Evolutionary conservation across 2,797 vertebrate genomes (phyloP).

Genomic region (Crax fasciolata): DNA sequence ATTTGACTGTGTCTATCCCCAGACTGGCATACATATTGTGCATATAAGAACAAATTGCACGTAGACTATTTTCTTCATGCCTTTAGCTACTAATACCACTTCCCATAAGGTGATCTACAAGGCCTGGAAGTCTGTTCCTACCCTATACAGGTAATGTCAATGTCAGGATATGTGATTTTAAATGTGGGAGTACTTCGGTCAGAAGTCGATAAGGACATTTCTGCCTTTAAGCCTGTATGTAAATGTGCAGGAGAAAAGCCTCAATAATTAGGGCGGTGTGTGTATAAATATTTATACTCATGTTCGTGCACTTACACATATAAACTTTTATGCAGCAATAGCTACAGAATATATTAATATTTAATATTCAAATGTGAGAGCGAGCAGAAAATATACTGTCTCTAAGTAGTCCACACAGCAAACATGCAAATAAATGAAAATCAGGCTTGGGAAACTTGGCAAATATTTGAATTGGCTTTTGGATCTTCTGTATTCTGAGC

Average conservation of each 20-base stretch:
- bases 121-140: not conserved
- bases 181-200: not conserved
- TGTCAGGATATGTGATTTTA: not conserved
- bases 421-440: constrained; percentile 9
- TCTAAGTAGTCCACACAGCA: not conserved
- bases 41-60: not conserved
- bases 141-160: not conserved
- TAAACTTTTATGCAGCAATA: not conserved
- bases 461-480: not conserved
- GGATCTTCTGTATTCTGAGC: constrained; percentile 45
- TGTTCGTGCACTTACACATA: not conserved
- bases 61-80: not conserved
- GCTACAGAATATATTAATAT: not conserved
- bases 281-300: not conserved
- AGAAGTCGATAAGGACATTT: not conserved
- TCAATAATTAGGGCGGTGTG: not conserved
- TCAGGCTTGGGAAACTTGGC: not conserved
- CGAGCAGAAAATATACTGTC: not conserved
- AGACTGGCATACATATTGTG: not conserved
- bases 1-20: not conserved
- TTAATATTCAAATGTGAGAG: not conserved
- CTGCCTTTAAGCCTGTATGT: not conserved
- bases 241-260: not conserved
- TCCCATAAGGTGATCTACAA: not conserved
- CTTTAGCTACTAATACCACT: not conserved